phyloP scores from a whole-genome alignment of 1,140 invertebrate species.

The Ridgeia piscesae region DNA sequence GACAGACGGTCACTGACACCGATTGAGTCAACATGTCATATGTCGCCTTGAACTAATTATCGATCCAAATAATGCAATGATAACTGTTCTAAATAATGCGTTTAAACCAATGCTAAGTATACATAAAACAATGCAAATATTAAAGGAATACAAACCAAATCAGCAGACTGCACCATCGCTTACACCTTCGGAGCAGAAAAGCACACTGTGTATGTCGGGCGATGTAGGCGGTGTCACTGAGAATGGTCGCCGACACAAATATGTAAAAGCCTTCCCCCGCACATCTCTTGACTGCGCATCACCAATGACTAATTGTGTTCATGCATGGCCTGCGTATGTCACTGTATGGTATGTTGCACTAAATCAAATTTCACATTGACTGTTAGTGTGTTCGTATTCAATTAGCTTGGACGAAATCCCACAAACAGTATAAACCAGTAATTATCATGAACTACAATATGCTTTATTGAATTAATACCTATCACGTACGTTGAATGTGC shows the following conservation, averaged over 20 bases:
- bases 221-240: background rate
- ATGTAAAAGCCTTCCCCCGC: background rate
- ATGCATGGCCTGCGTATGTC: background rate
- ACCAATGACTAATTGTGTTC: background rate
- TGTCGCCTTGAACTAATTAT: background rate
- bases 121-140: background rate
- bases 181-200: background rate
- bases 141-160: background rate
- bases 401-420: no score
- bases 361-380: no score
- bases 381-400: no score
- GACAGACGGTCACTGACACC: background rate
- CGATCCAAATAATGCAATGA: background rate
- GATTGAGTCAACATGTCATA: background rate
- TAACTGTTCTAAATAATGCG: background rate
- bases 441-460: no score
- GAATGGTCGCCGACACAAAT: background rate
- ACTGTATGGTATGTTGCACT: no score
- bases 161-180: background rate
- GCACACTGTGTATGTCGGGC: background rate
- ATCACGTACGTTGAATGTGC: no score
- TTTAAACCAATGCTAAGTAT: background rate
- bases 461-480: no score
- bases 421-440: no score
- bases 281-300: no score